Base-by-base conservation (phyloP, 2,888 invertebrate species). In the Micoletzkya japonica region DNA sequence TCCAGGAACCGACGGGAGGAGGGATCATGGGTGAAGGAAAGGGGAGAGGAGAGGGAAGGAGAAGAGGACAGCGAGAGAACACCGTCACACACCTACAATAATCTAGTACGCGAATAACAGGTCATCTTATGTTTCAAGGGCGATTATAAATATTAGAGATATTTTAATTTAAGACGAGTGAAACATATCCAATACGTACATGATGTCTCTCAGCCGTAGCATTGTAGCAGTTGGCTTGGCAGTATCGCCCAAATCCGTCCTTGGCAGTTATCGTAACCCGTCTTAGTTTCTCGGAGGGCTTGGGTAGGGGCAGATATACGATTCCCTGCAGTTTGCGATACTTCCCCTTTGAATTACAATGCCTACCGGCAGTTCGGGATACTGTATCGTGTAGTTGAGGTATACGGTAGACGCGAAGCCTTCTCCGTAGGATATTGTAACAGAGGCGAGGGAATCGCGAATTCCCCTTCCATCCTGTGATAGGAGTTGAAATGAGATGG, bases 171-270 rank as follows among this genome's bases (percentile, higher is more conserved):
- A n/a, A n/a, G n/a, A n/a, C n/a, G n/a, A n/a, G n/a, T n/a, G n/a
- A n/a, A n/a, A n/a, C n/a, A n/a, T n/a, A n/a, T n/a, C n/a, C n/a
- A 30, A 4, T 4, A 49, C 52, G 54, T 49, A 81, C 83, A 71
- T 84, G 83, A 74, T 84, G 81, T 61, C 77, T 76, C 49, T 81
- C 81, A 54, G 74, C 73, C 0, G 84, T 84, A 7, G 70, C 68
- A 72, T 84, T 84, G 54, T 74, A 76, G 58, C 84, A 84, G 63
- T 84, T 81, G 20, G 82, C 77, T 67, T 84, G 84, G 69, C 84
- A 84, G 69, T 84, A 84, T 58, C 83, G 73, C 32, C 84, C 84
- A 66, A 78, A 80, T 36, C 77, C 77, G 66, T 84, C 84, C 57
- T 77, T 70, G 0, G 83, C 84, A 36, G 81, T 81, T 68, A 84